A percentile compares a stretch with the other conserved stretches of the same genome.
phyloP scores from a whole-genome alignment of 2,888 invertebrate genomes.

The Yponomeuta sedellus region DNA sequence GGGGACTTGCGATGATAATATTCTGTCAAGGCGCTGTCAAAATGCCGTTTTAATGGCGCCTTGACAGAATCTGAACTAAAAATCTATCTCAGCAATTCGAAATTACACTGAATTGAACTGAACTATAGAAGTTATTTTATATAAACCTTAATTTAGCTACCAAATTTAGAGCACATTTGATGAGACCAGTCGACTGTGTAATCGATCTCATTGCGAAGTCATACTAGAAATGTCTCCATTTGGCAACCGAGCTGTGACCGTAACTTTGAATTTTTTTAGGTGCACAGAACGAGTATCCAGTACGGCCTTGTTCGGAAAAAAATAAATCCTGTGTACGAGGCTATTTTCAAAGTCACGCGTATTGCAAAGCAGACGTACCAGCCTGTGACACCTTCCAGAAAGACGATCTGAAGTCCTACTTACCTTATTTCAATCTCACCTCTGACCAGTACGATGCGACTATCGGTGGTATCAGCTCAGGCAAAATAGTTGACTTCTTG shows the following conservation, averaged over 20 bases:
- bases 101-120: no score
- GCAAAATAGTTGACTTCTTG: slow-evolving; percentile 12
- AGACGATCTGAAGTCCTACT: neutral
- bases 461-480: slow-evolving; percentile 4
- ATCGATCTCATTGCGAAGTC: no score
- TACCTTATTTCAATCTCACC: slow-evolving; percentile 6
- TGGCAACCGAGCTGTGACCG: neutral
- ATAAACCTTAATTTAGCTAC: no score
- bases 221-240: no score
- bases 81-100: no score
- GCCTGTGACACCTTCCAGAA: neutral
- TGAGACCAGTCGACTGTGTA: no score
- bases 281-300: neutral
- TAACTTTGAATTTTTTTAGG: neutral
- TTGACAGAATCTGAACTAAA: no score
- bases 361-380: neutral
- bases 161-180: no score
- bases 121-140: no score
- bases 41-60: no score
- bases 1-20: no score
- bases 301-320: neutral
- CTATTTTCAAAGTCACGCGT: neutral
- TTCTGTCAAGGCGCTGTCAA: no score
- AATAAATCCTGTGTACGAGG: neutral
- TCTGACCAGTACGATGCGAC: neutral